Conservation (phyloP, 2,113 vertebrate species). For the Motacilla alba region DNA sequence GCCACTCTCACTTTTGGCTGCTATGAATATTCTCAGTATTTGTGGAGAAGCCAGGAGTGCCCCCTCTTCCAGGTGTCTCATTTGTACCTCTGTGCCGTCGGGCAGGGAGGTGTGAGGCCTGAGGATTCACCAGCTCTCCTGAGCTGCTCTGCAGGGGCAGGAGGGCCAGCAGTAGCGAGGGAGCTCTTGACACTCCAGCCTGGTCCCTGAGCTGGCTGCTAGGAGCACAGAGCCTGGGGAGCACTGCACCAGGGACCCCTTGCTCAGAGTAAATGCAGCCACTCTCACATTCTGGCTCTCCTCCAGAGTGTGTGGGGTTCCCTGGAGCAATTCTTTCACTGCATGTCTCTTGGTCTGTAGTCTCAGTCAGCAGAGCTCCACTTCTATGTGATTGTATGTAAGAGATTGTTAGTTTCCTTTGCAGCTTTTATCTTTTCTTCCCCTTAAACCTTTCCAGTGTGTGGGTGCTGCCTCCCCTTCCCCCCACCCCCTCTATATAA, state of each 20-base stretch:
- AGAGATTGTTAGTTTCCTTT: not conserved
- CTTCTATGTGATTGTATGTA: not conserved
- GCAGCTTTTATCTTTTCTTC: not conserved
- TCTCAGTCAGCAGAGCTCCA: not conserved
- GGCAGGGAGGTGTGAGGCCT: not conserved
- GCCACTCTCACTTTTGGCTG: not conserved
- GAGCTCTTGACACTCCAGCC: not conserved
- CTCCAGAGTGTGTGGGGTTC: not conserved
- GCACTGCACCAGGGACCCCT: not conserved
- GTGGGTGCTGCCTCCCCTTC: accelerated
- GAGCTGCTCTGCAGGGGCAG: not conserved
- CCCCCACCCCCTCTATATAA: accelerated
- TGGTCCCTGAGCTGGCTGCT: not conserved
- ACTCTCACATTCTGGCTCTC: not conserved
- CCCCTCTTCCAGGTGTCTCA: not conserved
- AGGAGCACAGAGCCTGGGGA: not conserved
- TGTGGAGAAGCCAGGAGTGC: not conserved
- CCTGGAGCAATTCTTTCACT: not conserved
- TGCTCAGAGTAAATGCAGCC: not conserved
- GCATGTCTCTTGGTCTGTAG: not conserved
- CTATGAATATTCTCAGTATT: not conserved
- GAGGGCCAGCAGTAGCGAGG: not conserved
- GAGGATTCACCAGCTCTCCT: not conserved
- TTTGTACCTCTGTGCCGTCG: not conserved
- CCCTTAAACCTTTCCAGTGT: not conserved